phyloP scores from a whole-genome alignment of 1,140 invertebrate genomes.

The Caenorhabditis latens region DNA sequence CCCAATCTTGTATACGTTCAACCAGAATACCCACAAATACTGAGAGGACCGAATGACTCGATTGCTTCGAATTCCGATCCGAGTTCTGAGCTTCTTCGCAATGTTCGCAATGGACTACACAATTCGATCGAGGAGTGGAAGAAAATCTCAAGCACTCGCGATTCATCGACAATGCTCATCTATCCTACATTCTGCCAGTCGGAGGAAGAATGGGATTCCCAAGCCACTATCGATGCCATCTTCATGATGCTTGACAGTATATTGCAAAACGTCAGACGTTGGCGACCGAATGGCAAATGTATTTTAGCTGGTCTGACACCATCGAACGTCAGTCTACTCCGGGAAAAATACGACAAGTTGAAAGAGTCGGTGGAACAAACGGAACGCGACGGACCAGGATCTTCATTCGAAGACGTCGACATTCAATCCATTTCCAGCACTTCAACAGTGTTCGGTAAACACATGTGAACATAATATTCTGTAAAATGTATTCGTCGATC shows the following conservation, averaged over 20 bases:
- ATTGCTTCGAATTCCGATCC: neutral
- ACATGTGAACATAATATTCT: neutral
- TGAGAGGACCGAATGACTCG: neutral
- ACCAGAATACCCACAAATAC: slow-evolving; percentile 2
- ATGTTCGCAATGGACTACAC: neutral
- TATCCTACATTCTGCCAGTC: slow-evolving; percentile 42
- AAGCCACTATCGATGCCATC: slow-evolving; percentile 8
- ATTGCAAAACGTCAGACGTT: slow-evolving; percentile 13
- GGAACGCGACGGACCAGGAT: neutral
- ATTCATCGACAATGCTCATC: slow-evolving; percentile 31
- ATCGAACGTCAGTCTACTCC: neutral
- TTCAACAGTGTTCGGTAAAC: slow-evolving; percentile 11
- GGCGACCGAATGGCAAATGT: slow-evolving; percentile 43
- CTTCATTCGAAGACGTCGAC: neutral
- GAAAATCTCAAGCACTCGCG: neutral
- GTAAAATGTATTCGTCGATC: slow-evolving; percentile 9
- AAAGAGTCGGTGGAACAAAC: neutral
- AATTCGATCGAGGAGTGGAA: slow-evolving; percentile 45
- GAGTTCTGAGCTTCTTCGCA: slow-evolving; percentile 3
- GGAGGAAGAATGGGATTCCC: slow-evolving; percentile 43
- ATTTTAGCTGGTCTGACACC: slow-evolving; percentile 16
- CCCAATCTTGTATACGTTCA: neutral
- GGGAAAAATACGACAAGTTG: neutral
- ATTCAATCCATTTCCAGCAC: neutral
- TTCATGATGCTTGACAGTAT: slow-evolving; percentile 31